Conservation (phyloP, 2,113 vertebrate genomes). For the Gadus chalcogrammus region DNA sequence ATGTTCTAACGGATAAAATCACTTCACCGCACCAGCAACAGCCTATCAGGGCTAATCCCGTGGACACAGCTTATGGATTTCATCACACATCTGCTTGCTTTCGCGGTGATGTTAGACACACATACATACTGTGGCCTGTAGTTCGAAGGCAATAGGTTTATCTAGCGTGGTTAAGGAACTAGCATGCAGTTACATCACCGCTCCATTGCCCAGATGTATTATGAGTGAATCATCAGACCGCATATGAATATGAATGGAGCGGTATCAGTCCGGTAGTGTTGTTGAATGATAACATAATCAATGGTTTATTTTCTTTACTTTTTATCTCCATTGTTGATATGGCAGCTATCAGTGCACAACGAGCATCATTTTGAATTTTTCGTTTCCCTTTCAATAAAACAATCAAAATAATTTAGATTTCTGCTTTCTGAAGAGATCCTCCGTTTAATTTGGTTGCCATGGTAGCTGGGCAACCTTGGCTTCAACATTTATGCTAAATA, state of each 20-base stretch:
- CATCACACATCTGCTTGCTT: slow-evolving; percentile 51
- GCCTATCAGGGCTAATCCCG: slow-evolving; percentile 49
- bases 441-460: slow-evolving; percentile 83
- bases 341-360: no score
- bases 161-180: not conserved
- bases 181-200: not conserved
- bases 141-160: slow-evolving; percentile 20
- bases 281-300: not conserved
- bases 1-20: slow-evolving; percentile 62
- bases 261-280: not conserved
- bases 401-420: slow-evolving; percentile 79
- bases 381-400: slow-evolving; percentile 58
- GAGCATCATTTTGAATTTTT: not conserved
- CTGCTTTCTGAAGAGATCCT: slow-evolving; percentile 79
- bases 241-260: not conserved
- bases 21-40: slow-evolving; percentile 56
- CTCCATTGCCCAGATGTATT: not conserved
- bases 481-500: slow-evolving; percentile 83
- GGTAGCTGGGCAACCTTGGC: slow-evolving; percentile 79
- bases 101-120: slow-evolving; percentile 40
- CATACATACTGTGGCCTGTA: slow-evolving; percentile 40
- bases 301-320: not conserved
- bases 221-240: not conserved
- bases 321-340: not conserved
- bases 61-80: slow-evolving; percentile 58